Percentiles rank a stretch among this genome's conserved stretches.
phyloP scores from a whole-genome alignment of 2,797 vertebrate species.

The Hydrolagus colliei region DNA sequence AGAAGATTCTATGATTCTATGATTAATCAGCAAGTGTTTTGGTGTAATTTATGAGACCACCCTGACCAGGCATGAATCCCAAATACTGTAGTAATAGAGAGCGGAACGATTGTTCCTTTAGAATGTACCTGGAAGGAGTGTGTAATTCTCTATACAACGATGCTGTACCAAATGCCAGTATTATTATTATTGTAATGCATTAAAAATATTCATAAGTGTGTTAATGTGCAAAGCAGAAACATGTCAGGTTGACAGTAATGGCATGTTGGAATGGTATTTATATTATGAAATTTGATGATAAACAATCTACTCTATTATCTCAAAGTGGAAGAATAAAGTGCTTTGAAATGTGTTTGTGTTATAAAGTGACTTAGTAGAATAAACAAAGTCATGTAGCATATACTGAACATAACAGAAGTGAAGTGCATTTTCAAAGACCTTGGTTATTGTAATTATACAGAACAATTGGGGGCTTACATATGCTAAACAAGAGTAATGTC shows the following conservation, averaged over 20 bases:
- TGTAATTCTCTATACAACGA: too few species aligned
- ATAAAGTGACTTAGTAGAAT: background rate
- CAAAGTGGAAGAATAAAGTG: background rate
- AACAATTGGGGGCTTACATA: background rate
- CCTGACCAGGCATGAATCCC: too few species aligned
- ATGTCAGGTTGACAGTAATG: slow-evolving; percentile 10
- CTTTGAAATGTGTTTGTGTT: background rate
- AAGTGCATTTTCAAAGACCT: background rate
- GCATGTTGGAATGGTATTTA: background rate
- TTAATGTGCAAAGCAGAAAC: background rate
- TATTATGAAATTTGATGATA: slow-evolving; percentile 9
- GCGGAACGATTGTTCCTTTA: too few species aligned
- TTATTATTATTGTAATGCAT: background rate
- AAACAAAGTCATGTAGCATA: slow-evolving; percentile 2
- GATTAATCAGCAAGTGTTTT: too few species aligned
- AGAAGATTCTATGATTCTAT: too few species aligned
- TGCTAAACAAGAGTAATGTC: background rate
- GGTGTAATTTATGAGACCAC: too few species aligned
- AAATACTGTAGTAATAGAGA: too few species aligned
- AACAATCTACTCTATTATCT: background rate
- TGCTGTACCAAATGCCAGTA: too few species aligned
- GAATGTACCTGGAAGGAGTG: too few species aligned
- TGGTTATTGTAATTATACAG: slow-evolving; percentile 21
- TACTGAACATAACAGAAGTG: background rate
- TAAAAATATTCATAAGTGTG: background rate